Base-by-base conservation (phyloP, 2,888 invertebrate genomes). In the Stegana nigrithorax region DNA sequence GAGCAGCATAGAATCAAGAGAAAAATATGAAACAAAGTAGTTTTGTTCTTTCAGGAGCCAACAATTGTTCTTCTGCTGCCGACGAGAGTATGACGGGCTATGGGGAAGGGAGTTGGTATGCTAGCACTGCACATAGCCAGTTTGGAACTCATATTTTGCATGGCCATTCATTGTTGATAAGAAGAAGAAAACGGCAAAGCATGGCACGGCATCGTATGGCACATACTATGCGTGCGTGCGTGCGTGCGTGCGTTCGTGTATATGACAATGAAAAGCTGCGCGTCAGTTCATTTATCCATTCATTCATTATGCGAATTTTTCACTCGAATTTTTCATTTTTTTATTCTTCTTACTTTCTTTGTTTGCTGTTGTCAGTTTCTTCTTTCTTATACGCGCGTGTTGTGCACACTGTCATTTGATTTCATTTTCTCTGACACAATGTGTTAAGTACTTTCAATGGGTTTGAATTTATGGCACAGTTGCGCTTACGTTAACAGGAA, bases 251-350 rank as follows among this genome's bases (percentile, higher is more conserved):
- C 66, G 63, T 62, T 60, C 57, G 8, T 59, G 56, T 44, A 53
- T 62, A 55, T 60, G 55, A 69, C 60, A 72, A 70, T 65, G 67
- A 57, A 65, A 62, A 64, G 60, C 59, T 59, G 56, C 65, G 66
- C 67, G 6, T 44, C 44, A 14, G 7, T 27, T 47, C 21, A 19
- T n/a, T 44, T 45, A 14, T 27, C 12, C 42, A 39, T 26, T 14
- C 42, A 53, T 26, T 21, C 23, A 60, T 53, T 42, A 36, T 60
- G 53, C 39, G 36, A 21, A 42, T 44, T 26, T 47, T 47, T 19
- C 44, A 26, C 29, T 19, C 45, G 47, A n/a, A n/a, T n/a, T n/a
- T n/a, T n/a, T n/a, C n/a, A n/a, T n/a, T n/a, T n/a, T n/a, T n/a
- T n/a, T n/a, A n/a, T n/a, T n/a, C n/a, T n/a, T n/a, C n/a, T n/a